Percentiles rank a stretch among this genome's conserved stretches.
phyloP scores from a whole-genome alignment of 2,113 vertebrate species.

The Etheostoma cragini region DNA sequence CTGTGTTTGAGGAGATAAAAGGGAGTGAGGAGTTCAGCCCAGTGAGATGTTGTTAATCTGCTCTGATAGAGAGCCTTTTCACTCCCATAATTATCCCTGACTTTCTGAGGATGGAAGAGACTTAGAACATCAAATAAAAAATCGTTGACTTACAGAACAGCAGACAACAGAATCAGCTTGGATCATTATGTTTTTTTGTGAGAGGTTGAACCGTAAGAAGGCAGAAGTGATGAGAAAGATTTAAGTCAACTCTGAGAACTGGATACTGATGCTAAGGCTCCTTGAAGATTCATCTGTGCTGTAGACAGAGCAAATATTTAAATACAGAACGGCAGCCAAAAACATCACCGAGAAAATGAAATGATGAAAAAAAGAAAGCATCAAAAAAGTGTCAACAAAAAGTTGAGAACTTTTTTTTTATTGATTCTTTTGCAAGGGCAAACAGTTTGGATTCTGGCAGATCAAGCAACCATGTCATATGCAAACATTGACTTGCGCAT shows the following conservation, averaged over 20 bases:
- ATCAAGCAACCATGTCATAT: conserved; percentile 58
- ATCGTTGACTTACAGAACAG: conserved; percentile 53
- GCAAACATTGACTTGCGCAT: conserved; percentile 53
- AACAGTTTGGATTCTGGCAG: conserved; percentile 56
- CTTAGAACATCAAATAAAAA: conserved; percentile 58
- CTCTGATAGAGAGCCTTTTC: conserved; percentile 70
- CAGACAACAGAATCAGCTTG: conserved; percentile 73
- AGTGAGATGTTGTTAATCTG: conserved; percentile 77
- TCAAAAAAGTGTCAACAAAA: conserved; percentile 41
- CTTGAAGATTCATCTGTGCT: conserved; percentile 40
- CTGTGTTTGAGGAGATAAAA: conserved; percentile 79
- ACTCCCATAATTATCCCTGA: conserved; percentile 75
- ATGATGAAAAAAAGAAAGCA: conserved; percentile 6
- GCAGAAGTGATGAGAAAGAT: conserved; percentile 66
- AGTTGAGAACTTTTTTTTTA: conserved; percentile 21
- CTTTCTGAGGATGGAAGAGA: conserved; percentile 66
- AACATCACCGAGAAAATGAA: conserved; percentile 29
- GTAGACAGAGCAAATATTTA: conserved; percentile 48
- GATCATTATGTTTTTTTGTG: conserved; percentile 72
- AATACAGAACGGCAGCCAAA: conserved; percentile 33
- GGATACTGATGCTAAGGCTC: conserved; percentile 48
- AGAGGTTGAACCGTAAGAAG: conserved; percentile 53
- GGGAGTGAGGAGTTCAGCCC: conserved; percentile 73
- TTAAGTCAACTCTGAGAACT: conserved; percentile 60
- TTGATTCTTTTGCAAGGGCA: conserved; percentile 62